Evolutionary conservation across 2,113 vertebrate genomes (phyloP).

Genomic region (Rattus norvegicus): DNA sequence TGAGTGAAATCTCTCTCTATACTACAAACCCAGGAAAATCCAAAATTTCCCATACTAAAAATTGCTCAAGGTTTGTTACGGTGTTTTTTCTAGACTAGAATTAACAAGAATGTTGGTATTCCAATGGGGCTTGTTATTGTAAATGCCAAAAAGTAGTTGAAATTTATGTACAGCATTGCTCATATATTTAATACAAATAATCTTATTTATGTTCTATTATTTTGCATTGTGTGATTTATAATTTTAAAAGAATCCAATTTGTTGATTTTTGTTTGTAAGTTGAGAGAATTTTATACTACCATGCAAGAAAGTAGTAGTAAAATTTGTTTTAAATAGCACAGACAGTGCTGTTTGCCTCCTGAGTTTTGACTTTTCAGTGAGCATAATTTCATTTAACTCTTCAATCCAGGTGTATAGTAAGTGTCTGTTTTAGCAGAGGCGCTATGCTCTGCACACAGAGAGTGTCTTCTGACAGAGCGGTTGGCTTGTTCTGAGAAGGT

Average conservation of each 20-base stretch:
- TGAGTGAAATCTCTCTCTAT: slow-evolving; percentile 26
- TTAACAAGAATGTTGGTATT: neutral
- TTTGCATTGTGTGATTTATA: neutral
- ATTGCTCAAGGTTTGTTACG: slow-evolving; percentile 2
- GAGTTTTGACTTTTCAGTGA: slow-evolving; percentile 54
- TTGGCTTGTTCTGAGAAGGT: slow-evolving; percentile 28
- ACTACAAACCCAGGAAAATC: slow-evolving; percentile 16
- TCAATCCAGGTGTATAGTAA: slow-evolving; percentile 12
- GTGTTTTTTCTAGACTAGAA: slow-evolving; percentile 4
- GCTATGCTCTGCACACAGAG: neutral
- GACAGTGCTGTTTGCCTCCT: neutral
- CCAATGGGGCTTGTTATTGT: neutral
- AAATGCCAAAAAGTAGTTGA: neutral
- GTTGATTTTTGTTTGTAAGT: neutral
- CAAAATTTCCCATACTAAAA: slow-evolving; percentile 34
- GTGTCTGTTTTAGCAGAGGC: slow-evolving; percentile 2
- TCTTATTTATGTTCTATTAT: neutral
- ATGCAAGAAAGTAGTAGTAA: slow-evolving; percentile 51
- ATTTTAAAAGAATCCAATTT: slow-evolving; percentile 42
- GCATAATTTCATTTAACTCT: slow-evolving; percentile 44
- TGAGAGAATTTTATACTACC: slow-evolving; percentile 19
- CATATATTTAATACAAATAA: slow-evolving; percentile 8
- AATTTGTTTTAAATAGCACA: slow-evolving; percentile 39
- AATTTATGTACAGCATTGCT: slow-evolving; percentile 15
- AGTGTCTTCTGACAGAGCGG: neutral